These are phyloP conservation scores for Pocillopora verrucosa DNA, from an alignment of 64 coral and sea anemone species.

Conservation along the genomic window DNA sequence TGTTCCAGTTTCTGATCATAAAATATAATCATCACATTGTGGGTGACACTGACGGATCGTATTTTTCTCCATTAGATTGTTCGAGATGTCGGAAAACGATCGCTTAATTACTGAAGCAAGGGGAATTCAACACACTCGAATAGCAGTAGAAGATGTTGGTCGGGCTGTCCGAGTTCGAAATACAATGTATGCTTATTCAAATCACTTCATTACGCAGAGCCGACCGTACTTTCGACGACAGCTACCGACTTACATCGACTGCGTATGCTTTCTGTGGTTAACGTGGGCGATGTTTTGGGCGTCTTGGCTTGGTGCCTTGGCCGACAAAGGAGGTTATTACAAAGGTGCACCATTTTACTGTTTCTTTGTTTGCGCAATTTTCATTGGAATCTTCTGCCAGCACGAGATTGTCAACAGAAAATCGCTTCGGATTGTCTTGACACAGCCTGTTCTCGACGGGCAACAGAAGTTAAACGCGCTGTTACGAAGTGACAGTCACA, in stretches of 20 bases:
- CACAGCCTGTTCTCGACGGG: constrained; percentile 53
- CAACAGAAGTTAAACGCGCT: constrained; percentile 53
- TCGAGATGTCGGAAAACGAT: constrained; percentile 22
- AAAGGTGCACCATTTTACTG: constrained; percentile 30
- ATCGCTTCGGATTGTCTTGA: constrained; percentile 57
- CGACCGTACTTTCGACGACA: constrained; percentile 65
- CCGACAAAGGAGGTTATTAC: constrained; percentile 24
- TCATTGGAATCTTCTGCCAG: constrained; percentile 65
- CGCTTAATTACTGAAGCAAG: not conserved
- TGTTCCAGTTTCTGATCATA: no score
- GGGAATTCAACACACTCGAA: constrained; percentile 31
- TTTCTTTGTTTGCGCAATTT: constrained; percentile 43
- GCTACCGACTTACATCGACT: constrained; percentile 59
- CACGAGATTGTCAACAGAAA: constrained; percentile 70
- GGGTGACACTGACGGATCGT: no score
- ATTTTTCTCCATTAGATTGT: not conserved
- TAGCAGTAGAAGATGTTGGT: constrained; percentile 62
- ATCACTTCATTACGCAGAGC: constrained; percentile 81
- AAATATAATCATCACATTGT: no score
- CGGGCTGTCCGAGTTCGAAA: constrained; percentile 36
- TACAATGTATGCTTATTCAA: constrained; percentile 34
- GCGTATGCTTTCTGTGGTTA: not conserved
- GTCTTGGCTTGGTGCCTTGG: constrained; percentile 48
- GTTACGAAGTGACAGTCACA: constrained; percentile 71
- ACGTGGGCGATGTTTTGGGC: not conserved